These are phyloP conservation scores for Xestobium rufovillosum DNA, from an alignment of 2,888 invertebrate species.

Conservation along the genomic window DNA sequence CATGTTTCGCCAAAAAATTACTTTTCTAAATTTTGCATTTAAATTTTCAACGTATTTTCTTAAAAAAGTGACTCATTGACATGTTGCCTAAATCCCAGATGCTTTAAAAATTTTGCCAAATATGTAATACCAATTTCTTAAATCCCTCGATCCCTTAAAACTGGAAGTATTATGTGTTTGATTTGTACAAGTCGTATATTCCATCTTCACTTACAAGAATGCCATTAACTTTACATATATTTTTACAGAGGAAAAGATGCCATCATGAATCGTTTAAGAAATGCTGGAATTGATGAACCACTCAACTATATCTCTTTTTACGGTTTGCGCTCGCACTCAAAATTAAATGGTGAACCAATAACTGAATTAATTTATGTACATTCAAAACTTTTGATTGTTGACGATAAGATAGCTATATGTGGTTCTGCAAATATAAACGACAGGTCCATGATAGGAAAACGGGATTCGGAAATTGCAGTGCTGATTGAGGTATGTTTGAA, in stretches of 20 bases:
- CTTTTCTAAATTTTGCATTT: too few species aligned
- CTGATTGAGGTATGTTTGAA: constrained; percentile 66
- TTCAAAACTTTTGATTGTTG: constrained; percentile 91
- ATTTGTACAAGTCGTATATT: too few species aligned
- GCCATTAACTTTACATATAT: too few species aligned
- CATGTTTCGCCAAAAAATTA: too few species aligned
- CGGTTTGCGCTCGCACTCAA: constrained; percentile 75
- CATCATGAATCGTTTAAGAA: constrained; percentile 67
- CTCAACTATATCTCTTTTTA: constrained; percentile 85
- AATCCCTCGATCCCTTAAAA: too few species aligned
- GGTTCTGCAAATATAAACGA: constrained; percentile 99
- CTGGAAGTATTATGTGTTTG: too few species aligned
- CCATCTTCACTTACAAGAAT: too few species aligned
- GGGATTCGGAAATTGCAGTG: constrained; percentile 92
- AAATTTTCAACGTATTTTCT: too few species aligned
- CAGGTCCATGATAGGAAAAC: constrained; percentile 83
- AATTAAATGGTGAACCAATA: constrained; percentile 70
- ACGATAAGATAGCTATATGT: constrained; percentile 86
- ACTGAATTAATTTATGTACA: constrained; percentile 96
- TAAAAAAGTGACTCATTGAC: too few species aligned
- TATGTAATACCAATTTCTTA: too few species aligned
- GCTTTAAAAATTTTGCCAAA: too few species aligned
- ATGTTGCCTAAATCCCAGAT: too few species aligned
- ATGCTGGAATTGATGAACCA: constrained; percentile 73
- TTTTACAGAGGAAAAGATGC: constrained; percentile 71